Conservation (phyloP, 2,888 invertebrate species). For the Caenorhabditis becei region DNA sequence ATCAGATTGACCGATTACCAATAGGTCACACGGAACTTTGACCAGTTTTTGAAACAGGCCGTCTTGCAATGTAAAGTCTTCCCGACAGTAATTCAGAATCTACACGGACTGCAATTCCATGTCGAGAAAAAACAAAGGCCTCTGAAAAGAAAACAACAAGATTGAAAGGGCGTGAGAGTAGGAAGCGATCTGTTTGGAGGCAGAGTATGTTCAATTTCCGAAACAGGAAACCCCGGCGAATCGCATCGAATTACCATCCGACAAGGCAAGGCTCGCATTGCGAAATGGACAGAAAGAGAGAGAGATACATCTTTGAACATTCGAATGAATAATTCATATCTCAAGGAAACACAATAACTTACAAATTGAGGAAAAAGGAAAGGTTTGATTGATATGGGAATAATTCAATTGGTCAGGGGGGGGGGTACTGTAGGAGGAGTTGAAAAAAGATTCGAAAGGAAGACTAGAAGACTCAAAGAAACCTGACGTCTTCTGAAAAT, state of each 20-base stretch:
- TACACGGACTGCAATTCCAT: too few relatives aligned
- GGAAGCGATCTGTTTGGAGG: slow-evolving; percentile 24
- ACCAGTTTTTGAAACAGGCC: too few relatives aligned
- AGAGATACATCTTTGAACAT: slow-evolving; percentile 43
- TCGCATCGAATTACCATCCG: slow-evolving; percentile 56
- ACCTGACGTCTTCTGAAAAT: too few relatives aligned
- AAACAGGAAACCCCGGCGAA: slow-evolving; percentile 47
- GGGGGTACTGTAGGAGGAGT: too few relatives aligned
- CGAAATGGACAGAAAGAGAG: neutral
- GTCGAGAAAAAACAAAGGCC: slow-evolving; percentile 6
- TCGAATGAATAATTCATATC: slow-evolving; percentile 50
- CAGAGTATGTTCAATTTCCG: slow-evolving; percentile 56
- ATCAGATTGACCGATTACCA: too few relatives aligned
- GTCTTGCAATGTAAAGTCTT: too few relatives aligned
- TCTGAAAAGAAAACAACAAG: slow-evolving; percentile 20
- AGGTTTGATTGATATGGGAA: neutral
- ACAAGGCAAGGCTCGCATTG: slow-evolving; percentile 8
- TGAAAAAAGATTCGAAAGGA: too few relatives aligned
- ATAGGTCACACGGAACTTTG: too few relatives aligned
- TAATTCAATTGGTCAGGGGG: neutral
- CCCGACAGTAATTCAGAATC: too few relatives aligned
- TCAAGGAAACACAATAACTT: too few relatives aligned
- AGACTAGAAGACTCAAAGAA: too few relatives aligned
- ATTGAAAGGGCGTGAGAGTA: neutral
- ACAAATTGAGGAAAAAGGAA: neutral